Evolutionary conservation across 2,888 invertebrate species (phyloP), one percentile per base, ranked within the genome.

Genomic region (Stramonita haemastoma): DNA sequence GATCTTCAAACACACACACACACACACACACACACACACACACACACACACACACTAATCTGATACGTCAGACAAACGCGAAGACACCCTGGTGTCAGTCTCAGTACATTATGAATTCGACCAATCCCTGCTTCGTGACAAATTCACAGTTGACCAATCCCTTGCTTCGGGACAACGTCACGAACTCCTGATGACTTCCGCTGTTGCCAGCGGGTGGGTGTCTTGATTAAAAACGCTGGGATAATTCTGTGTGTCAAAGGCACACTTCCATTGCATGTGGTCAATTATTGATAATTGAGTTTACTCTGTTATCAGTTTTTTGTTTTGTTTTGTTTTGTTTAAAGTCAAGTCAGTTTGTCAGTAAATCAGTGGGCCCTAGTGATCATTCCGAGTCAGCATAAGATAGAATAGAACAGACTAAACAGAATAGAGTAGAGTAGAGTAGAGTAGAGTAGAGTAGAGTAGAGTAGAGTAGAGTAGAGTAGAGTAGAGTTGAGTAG

Each of bases 101-200:
- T 79, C 77, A 79, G 17, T 13, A 15, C 77, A 29, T 73, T 26
- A 73, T n/a, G n/a, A 17, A 32, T 79, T 79, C 32, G 77, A 79
- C 77, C 77, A 79, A 79, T 79, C 77, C 77, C 77, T 79, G 77
- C 77, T 13, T 79, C 77, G 77, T 79, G 77, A 79, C 77, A 79
- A 79, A 79, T 29, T 79, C 34, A 79, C 77, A 13, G 77, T 15
- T 79, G 77, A 79, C 77, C 77, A 79, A 79, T 79, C 77, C 77
- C 17, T 79, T 79, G 17, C 1, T 34, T 79, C 34, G 34, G 77
- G 77, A 26, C 77, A 34, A 79, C 77, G 77, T 79, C 77, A 79
- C 77, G 77, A 32, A 32, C 77, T 32, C 13, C 1, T 79, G 77
- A 79, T 79, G 32, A 79, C 77, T 79, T 79, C 34, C 32, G 77